Evolutionary conservation across 2,113 vertebrate species (phyloP), one percentile per base, ranked within the genome.

Genomic region (Bathybates hornii): DNA sequence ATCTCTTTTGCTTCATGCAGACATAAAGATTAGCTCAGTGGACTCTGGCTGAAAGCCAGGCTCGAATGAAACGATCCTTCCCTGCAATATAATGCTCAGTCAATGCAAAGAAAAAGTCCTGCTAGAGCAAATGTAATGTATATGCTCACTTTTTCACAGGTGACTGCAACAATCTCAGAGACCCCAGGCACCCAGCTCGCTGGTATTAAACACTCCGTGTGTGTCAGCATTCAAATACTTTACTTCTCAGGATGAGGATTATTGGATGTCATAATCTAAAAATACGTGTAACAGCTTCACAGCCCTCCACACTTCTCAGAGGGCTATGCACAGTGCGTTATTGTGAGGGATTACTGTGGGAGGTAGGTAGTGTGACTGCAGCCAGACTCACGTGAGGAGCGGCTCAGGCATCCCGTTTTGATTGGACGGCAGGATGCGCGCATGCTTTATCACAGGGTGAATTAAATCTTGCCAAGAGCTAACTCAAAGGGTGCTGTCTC

Each of bases 391-490:
- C 87, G 82, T 92, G 94, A 94, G 89, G 61, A 93, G 81, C 34
- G 36, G 95, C 91, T 94, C 90, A 92, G 93, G 63, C 82, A 5
- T 90, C 45, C 85, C 5, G 68, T 45, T 95, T 92, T 93, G 94
- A 95, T 92, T 94, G 93, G 92, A 86, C 3, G 21, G 6, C 81
- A 63, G n/a, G 82, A 61, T 12, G 81, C 71, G 36, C 29, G 57
- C 73, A 54, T 24, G 89, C 86, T 88, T 90, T 83, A 93, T 91
- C 56, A 32, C 88, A 71, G 66, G 86, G 87, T 85, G 86, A 92
- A 95, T 95, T 94, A 94, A 93, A 94, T 73, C 63, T 36, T 88
- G 79, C 94, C 92, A 81, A 48, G 84, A 92, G 91, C 88, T 88
- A 87, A 93, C 85, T 90, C 89, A 80, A 92, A 84, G 56, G 54